phyloP scores from a whole-genome alignment of 2,888 invertebrate species.

The Mechanitis messenoides region DNA sequence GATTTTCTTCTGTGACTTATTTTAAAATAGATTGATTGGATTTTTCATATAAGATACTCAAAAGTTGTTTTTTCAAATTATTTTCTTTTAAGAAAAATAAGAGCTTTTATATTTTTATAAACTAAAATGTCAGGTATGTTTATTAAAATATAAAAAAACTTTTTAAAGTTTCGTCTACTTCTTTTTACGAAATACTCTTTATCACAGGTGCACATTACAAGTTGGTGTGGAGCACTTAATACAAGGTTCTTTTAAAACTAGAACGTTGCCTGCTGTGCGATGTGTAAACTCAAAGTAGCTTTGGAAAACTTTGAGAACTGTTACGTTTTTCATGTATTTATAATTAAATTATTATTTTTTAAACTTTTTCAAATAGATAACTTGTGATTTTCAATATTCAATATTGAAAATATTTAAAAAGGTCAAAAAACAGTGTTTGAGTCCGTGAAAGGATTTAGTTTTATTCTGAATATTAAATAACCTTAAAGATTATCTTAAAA shows the following conservation, averaged over 20 bases:
- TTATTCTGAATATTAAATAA: too few species aligned
- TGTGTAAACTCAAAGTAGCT: neutral
- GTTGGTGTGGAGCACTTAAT: neutral
- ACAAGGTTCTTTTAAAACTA: constrained; percentile 3
- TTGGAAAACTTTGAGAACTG: too few species aligned
- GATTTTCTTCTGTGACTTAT: neutral
- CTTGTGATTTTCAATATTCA: too few species aligned
- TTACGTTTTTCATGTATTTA: too few species aligned
- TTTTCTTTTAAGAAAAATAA: too few species aligned
- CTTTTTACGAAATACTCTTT: neutral
- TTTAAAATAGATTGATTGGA: neutral
- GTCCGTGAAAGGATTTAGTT: too few species aligned
- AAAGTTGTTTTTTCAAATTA: too few species aligned
- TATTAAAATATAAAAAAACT: constrained; percentile 1
- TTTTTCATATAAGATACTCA: neutral
- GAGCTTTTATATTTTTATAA: neutral
- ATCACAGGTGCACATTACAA: neutral
- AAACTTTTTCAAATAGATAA: too few species aligned
- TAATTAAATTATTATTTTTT: too few species aligned
- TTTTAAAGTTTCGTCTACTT: neutral
- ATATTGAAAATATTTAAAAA: too few species aligned
- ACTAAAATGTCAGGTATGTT: neutral
- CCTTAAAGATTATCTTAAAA: too few species aligned
- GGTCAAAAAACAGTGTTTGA: too few species aligned
- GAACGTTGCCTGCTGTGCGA: neutral